Conservation (phyloP, 1,140 invertebrate genomes). For the Calliopsis andreniformis region DNA sequence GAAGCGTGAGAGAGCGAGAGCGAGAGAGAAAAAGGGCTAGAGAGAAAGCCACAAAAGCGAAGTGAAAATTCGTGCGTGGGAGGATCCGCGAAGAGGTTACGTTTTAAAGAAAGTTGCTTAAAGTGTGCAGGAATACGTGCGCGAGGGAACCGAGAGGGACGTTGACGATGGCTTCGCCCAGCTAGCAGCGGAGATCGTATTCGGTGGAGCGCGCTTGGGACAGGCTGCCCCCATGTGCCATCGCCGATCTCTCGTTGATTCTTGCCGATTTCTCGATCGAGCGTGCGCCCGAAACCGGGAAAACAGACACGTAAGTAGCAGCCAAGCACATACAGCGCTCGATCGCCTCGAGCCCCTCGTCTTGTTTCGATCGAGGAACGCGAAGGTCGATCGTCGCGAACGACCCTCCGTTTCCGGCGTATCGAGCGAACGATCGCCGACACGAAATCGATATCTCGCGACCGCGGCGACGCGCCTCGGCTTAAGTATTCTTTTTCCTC, state of each 20-base stretch:
- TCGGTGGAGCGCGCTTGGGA: conserved; percentile 22
- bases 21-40: conserved; percentile 5
- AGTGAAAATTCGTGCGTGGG: not conserved
- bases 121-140: conserved; percentile 67
- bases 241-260: conserved; percentile 24
- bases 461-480: not conserved
- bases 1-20: no score
- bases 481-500: not conserved
- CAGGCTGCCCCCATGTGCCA: not conserved
- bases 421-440: no score
- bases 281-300: not conserved
- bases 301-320: conserved; percentile 33
- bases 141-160: conserved; percentile 53
- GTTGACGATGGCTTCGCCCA: conserved; percentile 52
- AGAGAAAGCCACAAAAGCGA: not conserved
- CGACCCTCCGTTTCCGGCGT: no score
- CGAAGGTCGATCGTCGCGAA: not conserved
- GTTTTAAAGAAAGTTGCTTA: conserved; percentile 56
- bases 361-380: conserved; percentile 2
- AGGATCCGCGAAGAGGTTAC: no score
- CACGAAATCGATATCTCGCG: not conserved
- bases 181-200: conserved; percentile 48
- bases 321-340: not conserved
- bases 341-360: no score
- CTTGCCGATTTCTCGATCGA: not conserved